Percentiles rank a stretch among this genome's conserved stretches.
Conservation (phyloP, 2,888 invertebrate species). For the Smittia aterrima region DNA sequence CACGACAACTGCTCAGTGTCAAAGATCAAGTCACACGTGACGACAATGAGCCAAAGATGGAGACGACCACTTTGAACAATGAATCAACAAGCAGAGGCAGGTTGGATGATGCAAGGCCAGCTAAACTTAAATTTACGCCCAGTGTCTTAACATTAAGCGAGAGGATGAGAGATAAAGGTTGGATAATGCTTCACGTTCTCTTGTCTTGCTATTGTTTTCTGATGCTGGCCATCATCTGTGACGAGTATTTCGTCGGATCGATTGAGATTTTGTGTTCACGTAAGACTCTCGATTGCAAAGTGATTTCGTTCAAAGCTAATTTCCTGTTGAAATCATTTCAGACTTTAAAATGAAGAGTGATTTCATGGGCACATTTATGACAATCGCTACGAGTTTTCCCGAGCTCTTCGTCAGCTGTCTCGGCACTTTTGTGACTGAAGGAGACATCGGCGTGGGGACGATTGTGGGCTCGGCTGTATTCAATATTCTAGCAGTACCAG, state of each 20-base stretch:
- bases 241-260: constrained; percentile 86
- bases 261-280: constrained; percentile 77
- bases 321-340: constrained; percentile 47
- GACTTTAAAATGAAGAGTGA: constrained; percentile 68
- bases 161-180: not conserved
- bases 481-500: constrained; percentile 73
- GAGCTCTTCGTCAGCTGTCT: constrained; percentile 84
- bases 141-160: not conserved
- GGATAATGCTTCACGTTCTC: not conserved
- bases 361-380: constrained; percentile 67
- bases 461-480: constrained; percentile 77
- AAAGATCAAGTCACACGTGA: not conserved
- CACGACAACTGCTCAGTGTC: not conserved
- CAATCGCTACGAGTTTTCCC: constrained; percentile 81
- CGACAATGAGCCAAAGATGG: not conserved
- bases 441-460: constrained; percentile 73
- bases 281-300: constrained; percentile 45
- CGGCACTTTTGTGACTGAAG: constrained; percentile 74
- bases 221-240: constrained; percentile 76
- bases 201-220: constrained; percentile 69
- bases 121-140: not conserved
- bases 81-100: no score
- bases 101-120: not conserved
- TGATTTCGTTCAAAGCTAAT: not conserved
- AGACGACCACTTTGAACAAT: no score